Evolutionary conservation across 2,113 vertebrate genomes (phyloP).

Genomic region (Aythya baeri): DNA sequence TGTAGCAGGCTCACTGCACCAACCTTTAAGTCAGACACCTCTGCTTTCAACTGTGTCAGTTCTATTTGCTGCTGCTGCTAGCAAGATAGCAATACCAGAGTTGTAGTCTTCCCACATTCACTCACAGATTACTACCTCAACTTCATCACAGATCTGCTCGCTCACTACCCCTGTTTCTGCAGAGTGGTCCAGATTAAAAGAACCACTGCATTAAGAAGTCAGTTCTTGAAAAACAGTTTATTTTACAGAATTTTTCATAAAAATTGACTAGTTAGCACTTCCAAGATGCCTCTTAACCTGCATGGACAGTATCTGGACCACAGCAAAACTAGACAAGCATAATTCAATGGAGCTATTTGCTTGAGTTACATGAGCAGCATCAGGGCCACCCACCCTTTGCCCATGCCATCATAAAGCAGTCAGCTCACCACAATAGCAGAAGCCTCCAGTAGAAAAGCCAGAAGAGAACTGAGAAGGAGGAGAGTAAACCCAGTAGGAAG

Average conservation of each 20-base stretch:
- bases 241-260: not conserved
- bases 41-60: not conserved
- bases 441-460: not conserved
- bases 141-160: not conserved
- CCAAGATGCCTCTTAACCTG: not conserved
- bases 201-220: not conserved
- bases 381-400: not conserved
- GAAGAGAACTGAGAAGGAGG: not conserved
- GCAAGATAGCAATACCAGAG: not conserved
- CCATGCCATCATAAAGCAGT: not conserved
- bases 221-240: not conserved
- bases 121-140: not conserved
- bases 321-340: not conserved
- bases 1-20: not conserved
- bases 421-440: not conserved
- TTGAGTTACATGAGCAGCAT: fast-evolving
- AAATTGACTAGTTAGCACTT: not conserved
- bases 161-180: not conserved
- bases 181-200: not conserved
- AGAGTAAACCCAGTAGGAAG: not conserved
- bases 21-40: not conserved
- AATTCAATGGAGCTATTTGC: not conserved
- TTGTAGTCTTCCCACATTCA: not conserved
- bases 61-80: not conserved
- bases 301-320: not conserved